These are phyloP conservation scores for Rhynchopsitta pachyrhyncha DNA, from an alignment of 2,113 vertebrate species.

Conservation along the genomic window DNA sequence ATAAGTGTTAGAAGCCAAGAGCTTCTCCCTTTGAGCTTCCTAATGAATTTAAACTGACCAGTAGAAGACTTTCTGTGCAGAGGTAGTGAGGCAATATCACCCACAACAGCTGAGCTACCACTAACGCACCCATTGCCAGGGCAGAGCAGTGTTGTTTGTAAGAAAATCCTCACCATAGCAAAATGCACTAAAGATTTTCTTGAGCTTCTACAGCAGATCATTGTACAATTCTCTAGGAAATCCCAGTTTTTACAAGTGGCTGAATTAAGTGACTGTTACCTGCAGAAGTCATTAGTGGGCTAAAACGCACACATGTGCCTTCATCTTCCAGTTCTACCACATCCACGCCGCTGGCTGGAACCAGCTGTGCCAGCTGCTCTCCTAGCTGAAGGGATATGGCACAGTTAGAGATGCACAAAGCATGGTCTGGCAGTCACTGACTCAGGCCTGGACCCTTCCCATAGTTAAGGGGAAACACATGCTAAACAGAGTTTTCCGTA, in stretches of 20 bases:
- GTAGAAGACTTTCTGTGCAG: neutral
- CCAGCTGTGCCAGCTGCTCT: conserved; percentile 82
- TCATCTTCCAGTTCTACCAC: conserved; percentile 92
- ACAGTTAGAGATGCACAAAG: neutral
- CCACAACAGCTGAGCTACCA: neutral
- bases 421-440: neutral
- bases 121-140: neutral
- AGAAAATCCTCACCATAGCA: neutral
- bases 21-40: neutral
- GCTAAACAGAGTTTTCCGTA: neutral
- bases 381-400: conserved; percentile 79
- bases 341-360: conserved; percentile 85
- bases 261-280: conserved; percentile 64
- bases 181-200: neutral
- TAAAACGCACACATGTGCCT: conserved; percentile 89
- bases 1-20: neutral
- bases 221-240: neutral
- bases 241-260: neutral
- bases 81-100: neutral
- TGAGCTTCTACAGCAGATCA: neutral
- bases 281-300: conserved; percentile 89
- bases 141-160: neutral
- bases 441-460: neutral
- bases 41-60: neutral
- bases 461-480: neutral